Evolutionary conservation across 2,113 vertebrate species (phyloP).

Genomic region (Oncorhynchus masou): DNA sequence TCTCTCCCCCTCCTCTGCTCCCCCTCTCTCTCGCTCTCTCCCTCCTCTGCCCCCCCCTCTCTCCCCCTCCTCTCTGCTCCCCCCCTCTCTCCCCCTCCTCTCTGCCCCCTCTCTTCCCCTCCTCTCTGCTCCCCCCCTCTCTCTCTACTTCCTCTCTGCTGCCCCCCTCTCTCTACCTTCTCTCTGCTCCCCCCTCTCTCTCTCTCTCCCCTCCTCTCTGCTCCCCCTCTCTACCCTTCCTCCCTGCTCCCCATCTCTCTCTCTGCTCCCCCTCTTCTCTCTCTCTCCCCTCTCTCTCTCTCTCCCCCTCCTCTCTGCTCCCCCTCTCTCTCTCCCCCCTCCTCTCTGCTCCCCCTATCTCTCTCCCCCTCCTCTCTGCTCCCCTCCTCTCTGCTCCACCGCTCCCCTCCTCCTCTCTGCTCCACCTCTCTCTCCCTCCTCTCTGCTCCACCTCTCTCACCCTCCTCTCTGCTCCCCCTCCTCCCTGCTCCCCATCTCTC

Average conservation of each 20-base stretch:
- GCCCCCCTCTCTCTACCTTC: conserved; percentile 21
- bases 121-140: conserved; percentile 56
- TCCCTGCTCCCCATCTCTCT: conserved; percentile 4
- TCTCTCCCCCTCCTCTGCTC: conserved; percentile 64
- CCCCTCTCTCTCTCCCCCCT: no score
- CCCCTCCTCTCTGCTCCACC: no score
- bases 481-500: not conserved
- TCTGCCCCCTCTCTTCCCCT: conserved; percentile 45
- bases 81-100: conserved; percentile 25
- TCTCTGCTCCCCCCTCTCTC: conserved; percentile 1
- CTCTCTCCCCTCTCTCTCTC: no score
- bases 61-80: conserved; percentile 65
- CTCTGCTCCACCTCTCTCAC: not conserved
- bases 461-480: conserved; percentile 26
- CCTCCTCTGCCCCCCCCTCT: conserved; percentile 60
- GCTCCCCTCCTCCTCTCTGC: no score
- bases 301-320: no score
- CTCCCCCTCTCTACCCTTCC: conserved; percentile 27
- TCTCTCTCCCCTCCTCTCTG: conserved; percentile 7
- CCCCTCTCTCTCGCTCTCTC: conserved; percentile 36
- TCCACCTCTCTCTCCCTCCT: no score
- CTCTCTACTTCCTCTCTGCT: conserved; percentile 52
- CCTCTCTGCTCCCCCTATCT: no score
- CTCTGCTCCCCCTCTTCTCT: not conserved
- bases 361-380: no score